Evolutionary conservation across 64 coral and sea anemone genomes (phyloP).

Genomic region (Pocillopora verrucosa): DNA sequence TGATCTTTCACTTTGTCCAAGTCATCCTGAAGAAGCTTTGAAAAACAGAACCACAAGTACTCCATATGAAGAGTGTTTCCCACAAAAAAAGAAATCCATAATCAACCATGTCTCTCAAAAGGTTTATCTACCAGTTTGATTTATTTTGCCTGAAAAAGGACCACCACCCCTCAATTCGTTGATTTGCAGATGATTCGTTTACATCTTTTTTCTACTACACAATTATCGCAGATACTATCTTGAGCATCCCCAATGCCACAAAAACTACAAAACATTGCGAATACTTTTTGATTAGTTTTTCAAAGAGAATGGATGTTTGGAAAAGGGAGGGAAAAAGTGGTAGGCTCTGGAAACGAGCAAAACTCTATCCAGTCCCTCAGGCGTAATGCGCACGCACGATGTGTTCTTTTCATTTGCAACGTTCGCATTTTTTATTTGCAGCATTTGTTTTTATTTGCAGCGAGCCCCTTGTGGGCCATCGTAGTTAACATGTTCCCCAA

Average conservation of each 20-base stretch:
- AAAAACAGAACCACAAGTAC: too few species aligned
- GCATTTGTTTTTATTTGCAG: too few species aligned
- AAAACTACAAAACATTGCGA: slow-evolving; percentile 10
- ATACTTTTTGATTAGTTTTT: neutral
- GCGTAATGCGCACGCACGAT: too few species aligned
- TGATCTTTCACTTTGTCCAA: too few species aligned
- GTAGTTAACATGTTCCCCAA: too few species aligned
- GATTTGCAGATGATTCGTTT: too few species aligned
- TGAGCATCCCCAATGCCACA: neutral
- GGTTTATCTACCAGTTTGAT: slow-evolving; percentile 52
- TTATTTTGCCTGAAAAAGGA: slow-evolving; percentile 10
- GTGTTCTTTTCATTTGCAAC: neutral
- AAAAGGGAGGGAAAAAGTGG: neutral
- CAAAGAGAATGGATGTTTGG: neutral
- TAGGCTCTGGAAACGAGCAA: neutral
- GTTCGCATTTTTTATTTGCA: neutral
- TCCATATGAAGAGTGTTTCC: too few species aligned
- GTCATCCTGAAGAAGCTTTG: too few species aligned
- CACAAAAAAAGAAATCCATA: too few species aligned
- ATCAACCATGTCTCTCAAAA: too few species aligned
- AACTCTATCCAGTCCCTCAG: neutral
- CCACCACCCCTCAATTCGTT: slow-evolving; percentile 32
- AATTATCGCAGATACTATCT: neutral
- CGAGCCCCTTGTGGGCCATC: too few species aligned
- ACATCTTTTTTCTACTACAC: too few species aligned